These are phyloP conservation scores for Climacteris rufus DNA, from an alignment of 2,113 vertebrate species.

Conservation along the genomic window DNA sequence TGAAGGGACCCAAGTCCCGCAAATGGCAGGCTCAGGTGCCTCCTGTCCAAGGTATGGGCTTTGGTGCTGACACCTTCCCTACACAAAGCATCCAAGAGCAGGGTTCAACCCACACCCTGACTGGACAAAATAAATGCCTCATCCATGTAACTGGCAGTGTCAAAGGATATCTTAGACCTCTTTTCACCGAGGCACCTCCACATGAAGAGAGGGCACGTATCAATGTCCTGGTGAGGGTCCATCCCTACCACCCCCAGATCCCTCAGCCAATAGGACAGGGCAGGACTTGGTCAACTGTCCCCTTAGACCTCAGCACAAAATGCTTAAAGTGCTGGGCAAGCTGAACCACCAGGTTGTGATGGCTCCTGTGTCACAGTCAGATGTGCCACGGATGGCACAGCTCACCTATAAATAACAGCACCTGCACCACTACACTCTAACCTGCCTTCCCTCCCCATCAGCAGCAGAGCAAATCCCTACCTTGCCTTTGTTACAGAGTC, in stretches of 20 bases:
- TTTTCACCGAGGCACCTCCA: neutral
- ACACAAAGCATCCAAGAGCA: neutral
- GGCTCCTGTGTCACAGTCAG: neutral
- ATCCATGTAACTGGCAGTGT: neutral
- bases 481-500: neutral
- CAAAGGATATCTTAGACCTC: neutral
- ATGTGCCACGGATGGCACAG: fast-evolving
- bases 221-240: neutral
- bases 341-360: neutral
- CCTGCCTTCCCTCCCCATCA: neutral
- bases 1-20: neutral
- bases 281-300: neutral
- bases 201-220: neutral
- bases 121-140: neutral
- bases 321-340: neutral
- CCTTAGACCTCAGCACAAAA: neutral
- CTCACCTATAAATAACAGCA: neutral
- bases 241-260: neutral
- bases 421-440: neutral
- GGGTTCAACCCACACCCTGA: neutral
- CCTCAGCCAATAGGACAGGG: neutral
- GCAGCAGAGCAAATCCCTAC: neutral
- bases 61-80: neutral
- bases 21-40: neutral
- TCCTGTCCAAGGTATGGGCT: neutral